Evolutionary conservation across 2,113 vertebrate species (phyloP), one percentile per base, ranked within the genome.

Genomic region (Cyprinodon brontotheroides): DNA sequence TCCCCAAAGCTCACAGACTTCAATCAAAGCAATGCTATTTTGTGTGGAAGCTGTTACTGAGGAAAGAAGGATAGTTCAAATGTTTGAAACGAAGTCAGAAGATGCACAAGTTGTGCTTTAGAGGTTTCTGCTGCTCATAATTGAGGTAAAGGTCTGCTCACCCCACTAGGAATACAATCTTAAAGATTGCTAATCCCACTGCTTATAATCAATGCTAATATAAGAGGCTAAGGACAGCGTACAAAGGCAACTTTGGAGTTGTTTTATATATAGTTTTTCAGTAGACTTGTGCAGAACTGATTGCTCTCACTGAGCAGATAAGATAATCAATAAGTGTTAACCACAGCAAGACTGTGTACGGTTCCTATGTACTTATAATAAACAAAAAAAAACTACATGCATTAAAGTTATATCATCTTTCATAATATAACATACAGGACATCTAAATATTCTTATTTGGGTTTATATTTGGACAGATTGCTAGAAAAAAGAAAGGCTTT

Each of bases 401-500:
- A 29, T 29, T 29, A 29, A 29, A 29, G 29, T 29, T 29, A 29
- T 29, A 53, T 17, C 48, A 53, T 53, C 15, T 15, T 53, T 53
- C 5, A 5, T 17, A 15, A 53, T 17, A 14, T 12, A 50, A 6
- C 4, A 14, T 15, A 50, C 14, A 17, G 17, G 48, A 53, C 17
- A 53, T 53, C 17, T 14, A 2, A 53, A 20, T 20, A 17, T 7
- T 53, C 17, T 53, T 53, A 53, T 53, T 53, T 53, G 5, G 0
- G 48, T 6, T 6, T 53, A 14, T 53, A 53, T 53, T 53, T 53
- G 48, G 4, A 53, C 15, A 53, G 15, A 53, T 6, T 53, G 47
- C n/a, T n/a, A 50, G 13, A 50, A 4, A 53, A 48, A 74, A 89
- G 86, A 82, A 85, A 84, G 82, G 69, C 48, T 45, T 70, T 53